These are phyloP conservation scores for Macrobrachium nipponense DNA, from an alignment of 1,140 invertebrate species.

Conservation along the genomic window DNA sequence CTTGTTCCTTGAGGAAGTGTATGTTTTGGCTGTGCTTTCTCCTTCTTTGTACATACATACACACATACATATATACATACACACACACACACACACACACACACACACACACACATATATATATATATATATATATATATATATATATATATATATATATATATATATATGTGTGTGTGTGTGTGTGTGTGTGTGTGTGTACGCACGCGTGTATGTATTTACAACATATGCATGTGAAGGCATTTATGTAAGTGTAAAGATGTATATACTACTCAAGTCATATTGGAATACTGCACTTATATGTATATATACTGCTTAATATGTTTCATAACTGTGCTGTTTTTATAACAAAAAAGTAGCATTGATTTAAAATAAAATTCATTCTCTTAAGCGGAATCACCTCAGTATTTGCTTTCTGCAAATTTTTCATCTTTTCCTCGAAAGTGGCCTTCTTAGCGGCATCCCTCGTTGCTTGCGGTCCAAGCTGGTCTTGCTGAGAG, in stretches of 20 bases:
- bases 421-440: constrained; percentile 51
- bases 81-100: no score
- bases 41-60: background rate
- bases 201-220: no score
- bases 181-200: background rate
- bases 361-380: constrained; percentile 1
- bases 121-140: background rate
- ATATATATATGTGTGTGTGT: background rate
- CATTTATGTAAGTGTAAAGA: background rate
- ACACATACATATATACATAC: background rate
- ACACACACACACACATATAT: background rate
- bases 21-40: no score
- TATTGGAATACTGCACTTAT: background rate
- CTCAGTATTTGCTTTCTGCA: constrained; percentile 45
- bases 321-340: background rate
- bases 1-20: no score
- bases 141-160: background rate
- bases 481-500: constrained; percentile 13
- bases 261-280: background rate
- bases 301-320: background rate
- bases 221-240: background rate
- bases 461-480: constrained; percentile 18
- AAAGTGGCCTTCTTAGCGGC: constrained; percentile 42
- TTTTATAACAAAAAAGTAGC: background rate
- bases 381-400: constrained; percentile 35